phyloP scores from a whole-genome alignment of 2,888 invertebrate genomes.

The Pristionchus arcanus region DNA sequence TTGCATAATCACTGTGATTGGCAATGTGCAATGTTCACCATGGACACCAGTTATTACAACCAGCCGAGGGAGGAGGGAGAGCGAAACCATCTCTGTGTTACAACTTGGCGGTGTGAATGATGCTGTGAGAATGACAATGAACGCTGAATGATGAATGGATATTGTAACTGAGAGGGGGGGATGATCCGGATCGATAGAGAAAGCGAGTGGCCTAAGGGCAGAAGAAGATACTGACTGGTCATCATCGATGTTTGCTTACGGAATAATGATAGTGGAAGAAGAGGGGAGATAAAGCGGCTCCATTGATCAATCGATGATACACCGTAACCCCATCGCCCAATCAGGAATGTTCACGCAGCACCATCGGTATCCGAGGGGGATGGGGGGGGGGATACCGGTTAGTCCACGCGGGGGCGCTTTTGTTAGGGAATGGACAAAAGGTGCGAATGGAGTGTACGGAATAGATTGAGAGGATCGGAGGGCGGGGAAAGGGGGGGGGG shows the following conservation, averaged over 20 bases:
- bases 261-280: conserved; percentile 42
- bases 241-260: conserved; percentile 27
- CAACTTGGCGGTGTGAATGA: background rate
- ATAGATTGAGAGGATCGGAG: conserved; percentile 41
- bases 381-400: conserved; percentile 25
- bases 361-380: conserved; percentile 7
- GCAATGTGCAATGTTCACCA: conserved; percentile 22
- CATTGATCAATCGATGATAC: conserved; percentile 4
- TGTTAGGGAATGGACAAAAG: conserved; percentile 30
- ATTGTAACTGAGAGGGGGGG: background rate
- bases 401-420: conserved; percentile 40
- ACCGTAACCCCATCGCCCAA: conserved; percentile 9
- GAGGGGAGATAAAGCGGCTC: background rate
- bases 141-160: background rate
- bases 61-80: background rate
- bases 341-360: conserved; percentile 18
- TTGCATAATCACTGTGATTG: conserved; percentile 46
- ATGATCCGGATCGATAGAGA: conserved; percentile 5
- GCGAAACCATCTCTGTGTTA: conserved; percentile 13
- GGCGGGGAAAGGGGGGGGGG: background rate
- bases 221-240: conserved; percentile 8
- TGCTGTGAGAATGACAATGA: background rate
- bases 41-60: conserved; percentile 11
- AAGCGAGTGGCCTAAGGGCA: conserved; percentile 15
- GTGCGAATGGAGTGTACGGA: conserved; percentile 49